Conservation (phyloP, 2,113 vertebrate genomes). For the Isurus oxyrinchus region DNA sequence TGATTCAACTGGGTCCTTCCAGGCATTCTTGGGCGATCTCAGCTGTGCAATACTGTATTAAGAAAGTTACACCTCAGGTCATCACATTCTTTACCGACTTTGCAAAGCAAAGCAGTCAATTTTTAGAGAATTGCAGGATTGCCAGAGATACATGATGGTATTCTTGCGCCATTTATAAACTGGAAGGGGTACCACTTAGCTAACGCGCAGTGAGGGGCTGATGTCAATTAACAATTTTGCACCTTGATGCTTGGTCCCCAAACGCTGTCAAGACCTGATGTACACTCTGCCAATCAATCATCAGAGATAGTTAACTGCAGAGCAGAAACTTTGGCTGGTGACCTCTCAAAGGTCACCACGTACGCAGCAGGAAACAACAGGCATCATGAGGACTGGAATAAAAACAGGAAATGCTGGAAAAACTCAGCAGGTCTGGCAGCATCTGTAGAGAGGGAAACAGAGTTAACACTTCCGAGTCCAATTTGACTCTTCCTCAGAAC, state of each 20-base stretch:
- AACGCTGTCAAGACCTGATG: neutral
- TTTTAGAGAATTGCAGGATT: neutral
- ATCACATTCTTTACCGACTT: no score
- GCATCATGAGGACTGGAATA: neutral
- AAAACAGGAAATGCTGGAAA: neutral
- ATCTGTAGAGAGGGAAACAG: no score
- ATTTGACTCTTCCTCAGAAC: no score
- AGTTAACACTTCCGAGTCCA: no score
- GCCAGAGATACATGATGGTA: neutral
- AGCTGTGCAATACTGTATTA: neutral
- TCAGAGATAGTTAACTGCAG: neutral
- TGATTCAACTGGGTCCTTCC: neutral
- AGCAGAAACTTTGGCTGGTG: neutral
- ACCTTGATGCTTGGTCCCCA: neutral
- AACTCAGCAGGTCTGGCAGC: neutral
- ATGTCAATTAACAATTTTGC: neutral
- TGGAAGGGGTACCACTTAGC: neutral
- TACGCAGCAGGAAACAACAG: neutral
- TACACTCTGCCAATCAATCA: neutral
- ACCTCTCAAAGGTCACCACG: neutral
- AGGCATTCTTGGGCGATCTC: neutral
- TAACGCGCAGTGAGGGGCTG: neutral
- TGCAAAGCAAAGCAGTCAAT: neutral
- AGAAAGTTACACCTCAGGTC: neutral
- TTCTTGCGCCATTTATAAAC: neutral